Evolutionary conservation across 2,888 invertebrate species (phyloP), one percentile per base, ranked within the genome.

Genomic region (Eilema griseolum): DNA sequence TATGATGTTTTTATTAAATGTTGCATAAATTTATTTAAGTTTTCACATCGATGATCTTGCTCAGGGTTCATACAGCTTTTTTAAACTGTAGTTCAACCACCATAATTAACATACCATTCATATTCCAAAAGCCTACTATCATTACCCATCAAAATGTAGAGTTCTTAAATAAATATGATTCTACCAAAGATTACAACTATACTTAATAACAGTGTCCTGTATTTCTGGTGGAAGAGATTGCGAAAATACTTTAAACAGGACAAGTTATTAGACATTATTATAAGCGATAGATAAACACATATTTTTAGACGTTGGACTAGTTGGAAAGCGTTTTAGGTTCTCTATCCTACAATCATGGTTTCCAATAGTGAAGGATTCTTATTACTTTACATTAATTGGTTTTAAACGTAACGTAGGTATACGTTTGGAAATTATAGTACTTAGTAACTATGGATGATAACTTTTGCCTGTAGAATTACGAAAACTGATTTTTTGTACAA

Each of bases 241-340:
- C 31, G 61, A 37, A 68, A 71, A 71, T 33, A 67, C 37, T 67
- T 71, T 61, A 41, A 59, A 56, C 63, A 63, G 63, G 59, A 59
- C 63, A n/a, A 37, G 62, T 63, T 68, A 37, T 16, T n/a, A n/a
- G 26, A n/a, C 63, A 52, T 61, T 23, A 60, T 41, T 11, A 59
- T 33, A 24, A 11, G 56, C n/a, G 20, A 37, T 28, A 59, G 28
- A 41, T 26, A 67, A 61, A 33, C 26, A 67, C 23, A 37, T 8
- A 7, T 57, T 66, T 23, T 26, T 11, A 33, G 33, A 37, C 20
- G 31, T 11, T 56, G 8, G 57, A 20, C 20, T 66, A 7, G 60
- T 60, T 66, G 16, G 20, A 61, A 59, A 59, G 8, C 11, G 60
- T 37, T 61, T 24, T 23, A 60, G 28, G 66, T 20, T 16, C 7